phyloP scores from a whole-genome alignment of 1,140 invertebrate genomes.

The Centruroides sculpturatus region DNA sequence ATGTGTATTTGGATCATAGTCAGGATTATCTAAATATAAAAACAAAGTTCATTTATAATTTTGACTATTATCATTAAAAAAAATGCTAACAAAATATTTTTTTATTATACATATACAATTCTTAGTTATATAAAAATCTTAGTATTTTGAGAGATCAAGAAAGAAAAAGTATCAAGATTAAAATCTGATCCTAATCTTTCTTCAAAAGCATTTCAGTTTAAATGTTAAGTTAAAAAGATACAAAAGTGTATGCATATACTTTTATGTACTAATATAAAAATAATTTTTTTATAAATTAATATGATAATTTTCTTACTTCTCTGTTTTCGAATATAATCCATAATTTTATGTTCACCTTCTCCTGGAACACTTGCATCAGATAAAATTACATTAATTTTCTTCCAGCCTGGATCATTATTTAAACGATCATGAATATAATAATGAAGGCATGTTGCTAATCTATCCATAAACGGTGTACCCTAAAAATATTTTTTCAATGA shows the following conservation, averaged over 20 bases:
- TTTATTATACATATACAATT: too few relatives aligned
- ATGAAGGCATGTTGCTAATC: conserved; percentile 82
- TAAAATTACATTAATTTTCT: conserved; percentile 77
- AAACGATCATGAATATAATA: conserved; percentile 91
- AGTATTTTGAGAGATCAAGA: too few relatives aligned
- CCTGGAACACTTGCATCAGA: conserved; percentile 98
- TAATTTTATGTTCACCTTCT: conserved; percentile 97
- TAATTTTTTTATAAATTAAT: conserved; percentile 1
- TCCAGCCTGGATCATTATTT: conserved; percentile 93
- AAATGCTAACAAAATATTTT: too few relatives aligned
- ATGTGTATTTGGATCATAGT: conserved; percentile 94
- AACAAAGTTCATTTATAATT: too few relatives aligned
- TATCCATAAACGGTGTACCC: conserved; percentile 96
- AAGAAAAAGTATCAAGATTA: conserved; percentile 1
- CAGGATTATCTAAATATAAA: conserved; percentile 53
- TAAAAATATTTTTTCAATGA: conserved; percentile 23
- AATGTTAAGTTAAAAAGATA: conserved; percentile 45
- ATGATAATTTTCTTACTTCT: conserved; percentile 40
- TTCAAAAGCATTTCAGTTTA: conserved; percentile 70
- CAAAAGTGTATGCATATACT: background rate
- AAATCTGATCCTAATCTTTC: conserved; percentile 52
- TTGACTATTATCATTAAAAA: too few relatives aligned
- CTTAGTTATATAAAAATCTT: too few relatives aligned
- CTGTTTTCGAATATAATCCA: conserved; percentile 95
- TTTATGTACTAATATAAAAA: background rate